Evolutionary conservation across 2,888 invertebrate genomes (phyloP).

Genomic region (Psylliodes chrysocephalus): DNA sequence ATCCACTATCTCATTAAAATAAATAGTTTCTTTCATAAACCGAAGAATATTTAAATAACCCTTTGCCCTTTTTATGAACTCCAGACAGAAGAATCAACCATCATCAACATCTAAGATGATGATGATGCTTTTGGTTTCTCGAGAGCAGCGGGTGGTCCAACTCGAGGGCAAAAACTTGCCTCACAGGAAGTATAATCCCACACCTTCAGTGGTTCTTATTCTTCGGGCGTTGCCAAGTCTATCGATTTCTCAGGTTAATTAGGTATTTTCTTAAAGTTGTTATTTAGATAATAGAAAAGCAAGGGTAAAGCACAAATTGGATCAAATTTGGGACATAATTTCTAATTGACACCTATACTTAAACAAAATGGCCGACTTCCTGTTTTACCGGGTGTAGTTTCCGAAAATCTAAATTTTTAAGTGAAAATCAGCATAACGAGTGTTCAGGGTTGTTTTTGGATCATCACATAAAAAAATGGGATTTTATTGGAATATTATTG

Average conservation of each 20-base stretch:
- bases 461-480: too few species aligned
- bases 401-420: not conserved
- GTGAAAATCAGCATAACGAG: too few species aligned
- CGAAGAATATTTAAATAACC: constrained; percentile 9
- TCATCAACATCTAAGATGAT: constrained; percentile 16
- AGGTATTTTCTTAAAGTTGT: not conserved
- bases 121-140: constrained; percentile 26
- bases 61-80: constrained; percentile 6
- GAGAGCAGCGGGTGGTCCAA: constrained; percentile 35
- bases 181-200: constrained; percentile 39
- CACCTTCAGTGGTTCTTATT: constrained; percentile 23
- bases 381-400: not conserved
- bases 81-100: constrained; percentile 15
- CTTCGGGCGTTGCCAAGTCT: not conserved
- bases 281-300: not conserved
- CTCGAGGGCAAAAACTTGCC: constrained; percentile 33
- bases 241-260: not conserved
- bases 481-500: too few species aligned
- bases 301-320: not conserved
- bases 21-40: not conserved
- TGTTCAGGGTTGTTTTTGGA: too few species aligned
- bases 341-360: too few species aligned
- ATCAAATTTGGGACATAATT: not conserved
- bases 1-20: not conserved
- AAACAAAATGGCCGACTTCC: too few species aligned